These are phyloP conservation scores for Chymomyza caudatula DNA, from an alignment of 2,888 invertebrate genomes.

Conservation along the genomic window DNA sequence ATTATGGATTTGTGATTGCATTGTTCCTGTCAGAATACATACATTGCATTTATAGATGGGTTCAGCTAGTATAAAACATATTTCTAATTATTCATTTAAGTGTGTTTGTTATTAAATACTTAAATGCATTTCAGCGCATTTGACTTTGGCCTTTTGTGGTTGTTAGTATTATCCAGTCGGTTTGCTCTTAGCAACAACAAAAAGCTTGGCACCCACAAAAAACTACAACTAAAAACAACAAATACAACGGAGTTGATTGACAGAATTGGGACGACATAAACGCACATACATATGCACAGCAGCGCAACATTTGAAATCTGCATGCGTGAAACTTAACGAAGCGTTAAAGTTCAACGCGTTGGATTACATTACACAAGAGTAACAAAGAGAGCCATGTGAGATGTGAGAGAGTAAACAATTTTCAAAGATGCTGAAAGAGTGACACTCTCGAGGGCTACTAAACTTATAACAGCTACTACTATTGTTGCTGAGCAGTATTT, in stretches of 20 bases:
- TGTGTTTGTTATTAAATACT: background rate
- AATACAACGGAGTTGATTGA: conserved; percentile 68
- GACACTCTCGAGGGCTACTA: no score
- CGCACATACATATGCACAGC: conserved; percentile 19
- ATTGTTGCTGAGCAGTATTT: no score
- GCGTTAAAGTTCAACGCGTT: conserved; percentile 73
- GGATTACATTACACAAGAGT: conserved; percentile 46
- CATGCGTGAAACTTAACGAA: conserved; percentile 71
- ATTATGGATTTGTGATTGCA: no score
- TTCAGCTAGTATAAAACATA: background rate
- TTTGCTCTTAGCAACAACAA: conserved; percentile 38
- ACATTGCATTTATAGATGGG: no score
- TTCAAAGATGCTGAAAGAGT: conserved; percentile 21
- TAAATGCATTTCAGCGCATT: background rate
- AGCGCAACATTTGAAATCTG: conserved; percentile 58
- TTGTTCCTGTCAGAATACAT: no score
- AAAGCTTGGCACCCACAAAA: conserved; percentile 72
- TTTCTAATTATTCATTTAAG: conserved; percentile 9
- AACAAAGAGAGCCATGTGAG: background rate
- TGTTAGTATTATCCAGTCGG: conserved; percentile 51
- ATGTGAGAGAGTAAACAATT: conserved; percentile 24
- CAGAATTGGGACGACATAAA: conserved; percentile 65
- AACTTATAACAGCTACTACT: no score
- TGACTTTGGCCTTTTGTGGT: conserved; percentile 68
- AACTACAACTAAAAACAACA: conserved; percentile 11